These are phyloP conservation scores for Melolontha melolontha DNA, from an alignment of 2,888 invertebrate genomes.

Conservation along the genomic window DNA sequence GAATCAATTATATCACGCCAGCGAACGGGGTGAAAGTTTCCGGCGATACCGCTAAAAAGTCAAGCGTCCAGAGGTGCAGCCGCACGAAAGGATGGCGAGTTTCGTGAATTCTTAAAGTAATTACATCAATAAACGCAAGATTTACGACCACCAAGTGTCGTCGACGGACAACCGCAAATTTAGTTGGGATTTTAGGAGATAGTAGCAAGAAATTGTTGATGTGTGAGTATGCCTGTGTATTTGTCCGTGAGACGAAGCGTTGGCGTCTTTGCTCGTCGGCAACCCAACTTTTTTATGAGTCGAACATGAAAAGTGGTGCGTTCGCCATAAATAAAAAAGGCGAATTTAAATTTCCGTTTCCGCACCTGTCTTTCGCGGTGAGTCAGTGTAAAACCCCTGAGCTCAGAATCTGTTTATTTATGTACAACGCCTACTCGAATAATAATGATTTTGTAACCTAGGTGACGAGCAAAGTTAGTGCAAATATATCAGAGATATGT, in stretches of 20 bases:
- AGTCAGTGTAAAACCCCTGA: conserved; percentile 15
- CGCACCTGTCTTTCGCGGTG: conserved; percentile 21
- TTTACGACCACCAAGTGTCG: conserved; percentile 16
- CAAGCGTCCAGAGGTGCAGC: background rate
- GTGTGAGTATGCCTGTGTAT: background rate
- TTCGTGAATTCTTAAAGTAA: conserved; percentile 26
- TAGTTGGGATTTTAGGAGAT: conserved; percentile 11
- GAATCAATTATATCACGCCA: conserved; percentile 18
- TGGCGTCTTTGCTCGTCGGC: too few relatives aligned
- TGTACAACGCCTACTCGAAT: conserved; percentile 16
- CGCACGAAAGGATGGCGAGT: background rate
- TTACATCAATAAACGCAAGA: conserved; percentile 21
- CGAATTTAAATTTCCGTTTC: conserved; percentile 25
- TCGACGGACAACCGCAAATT: conserved; percentile 21
- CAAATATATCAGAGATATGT: background rate
- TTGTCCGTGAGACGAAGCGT: too few relatives aligned
- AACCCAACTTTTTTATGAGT: conserved; percentile 13
- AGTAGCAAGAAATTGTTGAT: conserved; percentile 2
- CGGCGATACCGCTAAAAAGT: background rate
- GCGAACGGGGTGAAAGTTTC: conserved; percentile 6
- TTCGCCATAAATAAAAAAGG: conserved; percentile 19
- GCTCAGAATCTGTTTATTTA: conserved; percentile 21
- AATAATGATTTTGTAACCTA: conserved; percentile 7
- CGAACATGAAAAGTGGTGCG: conserved; percentile 22
- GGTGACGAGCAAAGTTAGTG: conserved; percentile 1